A percentile compares a stretch with the other conserved stretches of the same genome.
phyloP scores from a whole-genome alignment of 2,113 vertebrate species.

The Platycercus adscitus region DNA sequence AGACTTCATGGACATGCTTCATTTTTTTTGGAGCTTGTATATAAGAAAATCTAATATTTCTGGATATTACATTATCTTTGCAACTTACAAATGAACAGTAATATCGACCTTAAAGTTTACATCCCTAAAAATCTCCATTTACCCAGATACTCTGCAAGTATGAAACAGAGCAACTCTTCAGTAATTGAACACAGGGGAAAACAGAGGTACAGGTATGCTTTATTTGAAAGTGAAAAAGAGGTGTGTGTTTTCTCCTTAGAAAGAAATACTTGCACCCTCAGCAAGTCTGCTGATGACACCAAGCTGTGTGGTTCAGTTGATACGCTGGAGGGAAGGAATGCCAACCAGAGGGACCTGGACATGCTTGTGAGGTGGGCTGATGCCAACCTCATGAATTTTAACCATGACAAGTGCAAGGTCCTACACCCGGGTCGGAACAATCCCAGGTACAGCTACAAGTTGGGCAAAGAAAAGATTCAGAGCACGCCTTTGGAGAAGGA shows the following conservation, averaged over 20 bases:
- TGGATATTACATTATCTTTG: background rate
- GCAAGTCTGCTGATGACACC: no score
- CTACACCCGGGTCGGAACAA: no score
- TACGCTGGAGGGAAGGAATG: no score
- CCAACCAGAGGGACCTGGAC: no score
- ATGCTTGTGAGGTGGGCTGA: no score
- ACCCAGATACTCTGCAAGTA: background rate
- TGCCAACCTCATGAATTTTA: no score
- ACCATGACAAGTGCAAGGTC: no score
- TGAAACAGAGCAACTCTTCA: background rate
- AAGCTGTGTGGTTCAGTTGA: no score
- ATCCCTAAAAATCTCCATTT: background rate
- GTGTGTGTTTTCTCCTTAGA: background rate
- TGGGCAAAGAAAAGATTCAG: no score
- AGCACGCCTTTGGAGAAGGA: no score
- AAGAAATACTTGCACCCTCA: background rate
- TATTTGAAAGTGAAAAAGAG: background rate
- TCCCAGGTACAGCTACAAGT: no score
- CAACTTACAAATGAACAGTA: background rate
- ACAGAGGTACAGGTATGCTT: background rate
- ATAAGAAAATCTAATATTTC: background rate
- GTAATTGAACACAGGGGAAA: background rate
- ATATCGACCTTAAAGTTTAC: background rate
- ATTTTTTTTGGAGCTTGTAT: background rate
- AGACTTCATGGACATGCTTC: slow-evolving; percentile 26